Evolutionary conservation across 2,888 invertebrate genomes (phyloP).

Genomic region (Spodoptera exigua): DNA sequence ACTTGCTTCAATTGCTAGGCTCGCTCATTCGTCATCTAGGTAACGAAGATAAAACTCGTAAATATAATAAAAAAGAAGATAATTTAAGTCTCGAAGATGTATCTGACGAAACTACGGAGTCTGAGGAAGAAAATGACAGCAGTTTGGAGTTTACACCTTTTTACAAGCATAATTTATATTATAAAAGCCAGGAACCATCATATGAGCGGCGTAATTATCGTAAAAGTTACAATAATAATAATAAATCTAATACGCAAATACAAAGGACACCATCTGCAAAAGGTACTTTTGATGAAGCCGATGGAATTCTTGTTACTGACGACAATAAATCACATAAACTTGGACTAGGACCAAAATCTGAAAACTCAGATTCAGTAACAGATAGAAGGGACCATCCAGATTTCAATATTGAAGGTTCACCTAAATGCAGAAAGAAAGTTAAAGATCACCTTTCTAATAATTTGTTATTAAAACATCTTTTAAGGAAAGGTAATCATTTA

Average conservation of each 20-base stretch:
- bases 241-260: background rate
- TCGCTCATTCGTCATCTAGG: too few relatives aligned
- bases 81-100: conserved; percentile 3
- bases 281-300: conserved; percentile 10
- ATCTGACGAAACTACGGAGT: conserved; percentile 3
- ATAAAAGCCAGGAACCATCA: background rate
- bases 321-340: conserved; percentile 16
- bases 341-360: conserved; percentile 10
- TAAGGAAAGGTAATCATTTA: background rate
- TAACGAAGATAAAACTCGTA: background rate
- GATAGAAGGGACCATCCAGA: background rate
- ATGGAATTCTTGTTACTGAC: conserved; percentile 12
- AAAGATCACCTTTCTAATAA: too few relatives aligned
- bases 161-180: background rate
- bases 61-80: conserved; percentile 9
- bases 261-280: background rate
- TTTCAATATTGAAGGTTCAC: conserved; percentile 1
- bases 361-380: background rate
- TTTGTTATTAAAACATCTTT: too few relatives aligned
- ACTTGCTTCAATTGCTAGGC: too few relatives aligned
- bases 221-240: background rate
- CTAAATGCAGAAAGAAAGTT: background rate
- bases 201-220: conserved; percentile 8
- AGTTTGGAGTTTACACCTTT: background rate
- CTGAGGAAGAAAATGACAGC: background rate